Evolutionary conservation across 2,888 invertebrate species (phyloP).

Genomic region (Apodemia duryi): DNA sequence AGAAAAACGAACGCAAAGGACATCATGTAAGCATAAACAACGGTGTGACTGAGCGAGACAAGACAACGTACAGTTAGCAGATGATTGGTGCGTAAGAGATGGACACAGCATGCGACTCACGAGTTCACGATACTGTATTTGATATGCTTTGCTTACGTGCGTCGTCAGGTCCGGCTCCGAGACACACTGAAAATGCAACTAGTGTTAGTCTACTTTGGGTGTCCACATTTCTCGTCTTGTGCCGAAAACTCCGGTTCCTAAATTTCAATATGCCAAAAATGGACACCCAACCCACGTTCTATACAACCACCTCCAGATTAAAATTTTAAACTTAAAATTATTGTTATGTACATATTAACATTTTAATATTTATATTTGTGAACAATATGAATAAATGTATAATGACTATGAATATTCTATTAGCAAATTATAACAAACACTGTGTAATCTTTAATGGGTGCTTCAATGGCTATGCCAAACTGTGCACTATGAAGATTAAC

Average conservation of each 20-base stretch:
- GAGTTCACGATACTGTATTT: constrained; percentile 60
- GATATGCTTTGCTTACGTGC: constrained; percentile 71
- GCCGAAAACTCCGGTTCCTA: constrained; percentile 30
- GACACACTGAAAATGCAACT: constrained; percentile 74
- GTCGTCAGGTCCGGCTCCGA: constrained; percentile 72
- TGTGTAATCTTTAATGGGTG: constrained; percentile 21
- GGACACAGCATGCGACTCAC: constrained; percentile 70
- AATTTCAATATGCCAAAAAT: constrained; percentile 38
- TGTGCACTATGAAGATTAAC: constrained; percentile 21
- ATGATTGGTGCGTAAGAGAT: constrained; percentile 57
- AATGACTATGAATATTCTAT: constrained; percentile 18
- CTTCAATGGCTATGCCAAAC: constrained; percentile 22
- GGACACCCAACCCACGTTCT: constrained; percentile 41
- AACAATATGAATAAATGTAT: constrained; percentile 20
- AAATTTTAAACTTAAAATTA: constrained; percentile 24
- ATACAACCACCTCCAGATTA: constrained; percentile 34
- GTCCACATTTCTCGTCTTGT: constrained; percentile 37
- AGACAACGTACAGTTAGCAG: constrained; percentile 52
- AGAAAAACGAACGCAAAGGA: constrained; percentile 23
- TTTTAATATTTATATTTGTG: constrained; percentile 20
- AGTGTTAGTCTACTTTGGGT: constrained; percentile 65
- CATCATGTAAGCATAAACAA: constrained; percentile 29
- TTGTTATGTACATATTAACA: constrained; percentile 41
- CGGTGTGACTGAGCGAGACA: constrained; percentile 45
- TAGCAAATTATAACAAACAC: constrained; percentile 27